phyloP scores from a whole-genome alignment of 2,797 vertebrate genomes.

The Adelosebastes latens region DNA sequence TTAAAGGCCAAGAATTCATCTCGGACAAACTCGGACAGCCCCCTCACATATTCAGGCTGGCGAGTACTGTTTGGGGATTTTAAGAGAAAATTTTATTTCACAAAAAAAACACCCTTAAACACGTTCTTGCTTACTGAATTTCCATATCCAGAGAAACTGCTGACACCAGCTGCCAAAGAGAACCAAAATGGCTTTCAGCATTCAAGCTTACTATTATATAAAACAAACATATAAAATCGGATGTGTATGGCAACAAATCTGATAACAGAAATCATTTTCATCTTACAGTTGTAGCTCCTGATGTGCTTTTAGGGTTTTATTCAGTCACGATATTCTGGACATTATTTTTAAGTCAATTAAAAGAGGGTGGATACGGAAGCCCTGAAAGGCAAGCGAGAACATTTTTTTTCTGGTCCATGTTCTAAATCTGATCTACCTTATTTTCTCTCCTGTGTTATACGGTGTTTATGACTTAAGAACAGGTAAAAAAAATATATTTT shows the following conservation, averaged over 20 bases:
- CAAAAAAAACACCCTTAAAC: background rate
- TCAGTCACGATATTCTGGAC: background rate
- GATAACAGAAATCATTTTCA: background rate
- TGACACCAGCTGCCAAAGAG: background rate
- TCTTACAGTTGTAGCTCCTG: background rate
- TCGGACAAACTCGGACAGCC: background rate
- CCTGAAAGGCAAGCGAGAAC: too few relatives aligned
- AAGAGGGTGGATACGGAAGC: background rate
- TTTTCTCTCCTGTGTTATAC: background rate
- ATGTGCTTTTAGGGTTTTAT: background rate
- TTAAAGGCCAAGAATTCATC: conserved; percentile 23
- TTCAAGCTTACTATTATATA: background rate
- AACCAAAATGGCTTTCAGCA: background rate
- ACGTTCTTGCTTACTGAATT: background rate
- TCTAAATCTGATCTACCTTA: too few relatives aligned
- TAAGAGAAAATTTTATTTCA: background rate
- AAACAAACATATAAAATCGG: background rate
- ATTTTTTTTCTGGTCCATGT: too few relatives aligned
- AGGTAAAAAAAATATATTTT: too few relatives aligned
- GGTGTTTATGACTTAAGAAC: too few relatives aligned
- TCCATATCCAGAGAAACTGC: conserved; percentile 7
- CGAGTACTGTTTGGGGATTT: background rate
- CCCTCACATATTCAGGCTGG: background rate
- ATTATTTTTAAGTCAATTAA: background rate
- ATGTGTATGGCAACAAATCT: background rate